A percentile compares a stretch with the other conserved stretches of the same genome.
phyloP scores from a whole-genome alignment of 2,113 vertebrate species.

The Hippocampus guttulatus region DNA sequence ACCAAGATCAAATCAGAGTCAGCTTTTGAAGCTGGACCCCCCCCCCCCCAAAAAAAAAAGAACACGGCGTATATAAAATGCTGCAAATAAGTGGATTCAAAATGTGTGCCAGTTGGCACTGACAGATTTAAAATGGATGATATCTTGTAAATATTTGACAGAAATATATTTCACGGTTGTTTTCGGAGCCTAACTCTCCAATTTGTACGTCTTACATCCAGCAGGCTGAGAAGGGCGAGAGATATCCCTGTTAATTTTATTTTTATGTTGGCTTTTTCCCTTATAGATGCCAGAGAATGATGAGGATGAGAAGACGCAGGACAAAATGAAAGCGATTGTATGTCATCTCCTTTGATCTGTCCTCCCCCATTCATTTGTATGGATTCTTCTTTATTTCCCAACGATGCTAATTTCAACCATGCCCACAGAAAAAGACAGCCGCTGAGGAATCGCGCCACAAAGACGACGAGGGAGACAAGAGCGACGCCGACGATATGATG shows the following conservation, averaged over 20 bases:
- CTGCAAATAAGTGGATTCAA: no score
- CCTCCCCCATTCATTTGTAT: background rate
- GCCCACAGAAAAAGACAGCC: constrained; percentile 57
- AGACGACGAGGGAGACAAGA: constrained; percentile 59
- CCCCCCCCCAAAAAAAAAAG: no score
- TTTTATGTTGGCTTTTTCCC: background rate
- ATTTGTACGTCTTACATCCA: constrained; percentile 64
- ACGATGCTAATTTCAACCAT: constrained; percentile 1
- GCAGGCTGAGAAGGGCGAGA: constrained; percentile 64
- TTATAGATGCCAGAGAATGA: constrained; percentile 1
- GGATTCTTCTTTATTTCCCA: background rate
- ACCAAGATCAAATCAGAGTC: no score
- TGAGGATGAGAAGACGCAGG: constrained; percentile 42
- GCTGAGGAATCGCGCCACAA: constrained; percentile 19
- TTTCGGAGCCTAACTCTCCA: constrained; percentile 22
- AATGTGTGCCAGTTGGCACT: no score
- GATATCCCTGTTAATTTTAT: constrained; percentile 2
- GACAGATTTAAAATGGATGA: no score
- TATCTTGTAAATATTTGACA: no score
- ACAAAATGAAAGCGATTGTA: constrained; percentile 50
- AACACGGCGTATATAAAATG: no score
- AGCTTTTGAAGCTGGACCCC: no score
- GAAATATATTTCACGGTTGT: background rate
- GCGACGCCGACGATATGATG: constrained; percentile 61
- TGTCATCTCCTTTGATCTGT: background rate